Evolutionary conservation across 2,888 invertebrate genomes (phyloP), one percentile per base, ranked within the genome.

Genomic region (Tenthredo distinguenda): DNA sequence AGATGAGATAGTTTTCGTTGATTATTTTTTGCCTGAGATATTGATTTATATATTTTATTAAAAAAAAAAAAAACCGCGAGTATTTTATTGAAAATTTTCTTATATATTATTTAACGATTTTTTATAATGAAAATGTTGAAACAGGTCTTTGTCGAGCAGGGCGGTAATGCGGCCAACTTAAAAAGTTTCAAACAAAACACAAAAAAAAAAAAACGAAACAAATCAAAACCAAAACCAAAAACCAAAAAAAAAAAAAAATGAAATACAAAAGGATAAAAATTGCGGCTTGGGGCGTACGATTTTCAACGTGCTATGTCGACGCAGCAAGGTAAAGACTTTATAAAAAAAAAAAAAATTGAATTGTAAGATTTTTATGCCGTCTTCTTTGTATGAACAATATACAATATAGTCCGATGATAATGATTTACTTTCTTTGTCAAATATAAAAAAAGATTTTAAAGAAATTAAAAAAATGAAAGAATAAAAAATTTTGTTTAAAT

Each of bases 261-360:
- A 83, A 83, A 83, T 83, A 68, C 83, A 83, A 65, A 81, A 47
- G 83, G 83, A 83, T 83, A 83, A 83, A 71, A 50, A 83, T 68
- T 83, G 83, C 83, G 83, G 83, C 83, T 83, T 83, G 83, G 83
- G 83, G 83, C 83, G 83, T 83, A 83, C 83, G 83, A 83, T 83
- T 83, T 83, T 18, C 83, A 18, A 47, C 83, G 47, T 62, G 62
- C 83, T 40, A 21, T 65, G 43, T 83, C 83, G 18, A 68, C 83
- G 65, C 83, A 71, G 83, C 83, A 83, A 83, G 83, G 83, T 83
- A 83, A 83, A 83, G 81, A 83, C 50, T 83, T 68, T 65, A 43
- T 2, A 81, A 62, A 37, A 58, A 79, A 62, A 37, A 40, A 43
- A 47, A 31, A 5, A 77, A 43, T 21, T 18, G 37, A 34, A 21